These are phyloP conservation scores for honey bee (Apis mellifera) DNA, from an alignment of 1,140 invertebrate species.

Conservation along the genomic window Amel_HAv3.1 CM009932.2:10709001-10709500, in stretches of 20 bases:
- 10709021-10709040: too few relatives aligned
- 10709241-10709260: not conserved
- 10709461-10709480: not conserved
- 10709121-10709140: not conserved
- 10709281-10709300: slow-evolving; percentile 58
- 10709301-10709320: slow-evolving; percentile 50
- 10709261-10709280: slow-evolving; percentile 59
- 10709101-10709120: not conserved
- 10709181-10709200: slow-evolving; percentile 10
- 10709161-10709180: not conserved
- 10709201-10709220: slow-evolving; percentile 41
- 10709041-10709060: too few relatives aligned
- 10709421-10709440: slow-evolving; percentile 71
- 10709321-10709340: slow-evolving; percentile 75
- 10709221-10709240: slow-evolving; percentile 30
- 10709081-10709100: too few relatives aligned
- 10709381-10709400: slow-evolving; percentile 43
- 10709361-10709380: slow-evolving; percentile 52
- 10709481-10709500: not conserved
- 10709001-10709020: too few relatives aligned
- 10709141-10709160: not conserved
- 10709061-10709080: too few relatives aligned
- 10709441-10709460: slow-evolving; percentile 54
- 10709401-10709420: slow-evolving; percentile 65
- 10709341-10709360: slow-evolving; percentile 79